Evolutionary conservation across 2,113 vertebrate genomes (phyloP), one percentile per base, ranked within the genome.

Genomic region (Morphnarchus princeps): DNA sequence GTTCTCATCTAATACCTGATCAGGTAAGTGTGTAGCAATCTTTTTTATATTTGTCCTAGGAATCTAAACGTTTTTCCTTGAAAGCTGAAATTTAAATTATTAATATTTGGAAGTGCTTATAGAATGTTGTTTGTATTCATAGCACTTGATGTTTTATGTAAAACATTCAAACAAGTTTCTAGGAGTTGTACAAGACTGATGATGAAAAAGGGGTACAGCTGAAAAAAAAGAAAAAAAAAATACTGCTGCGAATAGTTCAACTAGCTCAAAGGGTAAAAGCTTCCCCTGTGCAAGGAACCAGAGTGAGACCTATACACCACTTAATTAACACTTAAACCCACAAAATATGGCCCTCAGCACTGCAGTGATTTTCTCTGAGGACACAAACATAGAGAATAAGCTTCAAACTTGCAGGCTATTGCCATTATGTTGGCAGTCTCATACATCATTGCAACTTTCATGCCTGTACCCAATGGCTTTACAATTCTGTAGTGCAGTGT

Each of bases 301-400:
- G 76, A 89, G 73, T 52, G 57, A 94, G 86, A 92, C 55, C 83
- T 82, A 38, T 62, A 72, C 34, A 62, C 81, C 66, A 85, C 80
- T 96, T 93, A 95, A 97, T 96, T 97, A 97, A 96, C 80, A 91
- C 83, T 92, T 91, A 87, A 93, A 69, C 69, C 73, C 49, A 82
- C 83, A 89, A 92, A 95, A 84, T 74, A 87, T 34, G 36, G 89
- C 94, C 86, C 73, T 87, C 47, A 52, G 80, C 83, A 79, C 73
- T 22, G n/a, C 69, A 72, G 70, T 34, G 36, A 32, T 95, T 94
- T 91, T 91, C 96, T 96, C 95, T 72, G 83, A 94, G 91, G 93
- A 79, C 62, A n/a, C 2, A 12, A 87, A 89, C 28, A n/a, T 31
- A 40, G 94, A 76, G 93, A 91, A 65, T 42, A 81, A 92, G 65